phyloP scores from a whole-genome alignment of 2,888 invertebrate genomes.

The Disparrhopalites patrizii region DNA sequence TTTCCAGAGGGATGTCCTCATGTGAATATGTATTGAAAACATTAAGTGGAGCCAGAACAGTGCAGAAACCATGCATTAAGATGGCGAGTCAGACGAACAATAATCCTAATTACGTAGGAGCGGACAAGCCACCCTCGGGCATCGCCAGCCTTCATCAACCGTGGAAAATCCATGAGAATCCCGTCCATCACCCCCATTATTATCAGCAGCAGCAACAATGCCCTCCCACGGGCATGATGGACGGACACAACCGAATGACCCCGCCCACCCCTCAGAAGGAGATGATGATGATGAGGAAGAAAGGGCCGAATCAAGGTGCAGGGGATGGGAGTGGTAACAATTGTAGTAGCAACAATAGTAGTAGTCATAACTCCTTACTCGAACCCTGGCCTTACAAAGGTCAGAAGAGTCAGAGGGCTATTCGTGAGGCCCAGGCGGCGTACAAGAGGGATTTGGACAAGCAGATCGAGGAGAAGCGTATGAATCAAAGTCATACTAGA shows the following conservation, averaged over 20 bases:
- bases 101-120: neutral
- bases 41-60: too few relatives aligned
- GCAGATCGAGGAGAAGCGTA: slow-evolving; percentile 22
- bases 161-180: neutral
- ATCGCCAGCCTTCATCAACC: neutral
- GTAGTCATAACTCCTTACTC: neutral
- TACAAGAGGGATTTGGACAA: slow-evolving; percentile 22
- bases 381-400: slow-evolving; percentile 17
- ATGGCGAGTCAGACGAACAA: neutral
- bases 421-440: slow-evolving; percentile 24
- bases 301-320: neutral
- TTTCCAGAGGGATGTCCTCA: too few relatives aligned
- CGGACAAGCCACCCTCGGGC: neutral
- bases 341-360: neutral
- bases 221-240: too few relatives aligned
- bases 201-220: neutral
- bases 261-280: too few relatives aligned
- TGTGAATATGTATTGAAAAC: too few relatives aligned
- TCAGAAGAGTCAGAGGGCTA: slow-evolving; percentile 20
- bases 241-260: too few relatives aligned
- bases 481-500: neutral
- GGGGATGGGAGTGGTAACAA: neutral
- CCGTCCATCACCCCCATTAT: slow-evolving; percentile 2
- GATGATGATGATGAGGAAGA: too few relatives aligned
- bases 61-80: slow-evolving; percentile 17